These are phyloP conservation scores for Pterocles gutturalis DNA, from an alignment of 2,113 vertebrate species.

Conservation along the genomic window DNA sequence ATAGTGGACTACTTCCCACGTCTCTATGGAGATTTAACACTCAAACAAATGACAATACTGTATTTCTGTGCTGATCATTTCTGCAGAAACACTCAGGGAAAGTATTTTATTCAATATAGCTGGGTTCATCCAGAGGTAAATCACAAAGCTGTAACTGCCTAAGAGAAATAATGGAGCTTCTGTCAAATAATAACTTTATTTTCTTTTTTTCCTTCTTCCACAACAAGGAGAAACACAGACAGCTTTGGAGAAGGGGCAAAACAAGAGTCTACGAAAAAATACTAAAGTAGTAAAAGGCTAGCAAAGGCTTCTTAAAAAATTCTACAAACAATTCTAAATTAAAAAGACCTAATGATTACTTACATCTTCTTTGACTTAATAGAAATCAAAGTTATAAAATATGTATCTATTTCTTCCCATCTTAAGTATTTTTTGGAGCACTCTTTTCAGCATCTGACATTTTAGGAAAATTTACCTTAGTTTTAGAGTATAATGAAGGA, in stretches of 20 bases:
- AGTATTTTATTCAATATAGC: neutral
- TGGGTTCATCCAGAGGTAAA: neutral
- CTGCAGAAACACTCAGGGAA: neutral
- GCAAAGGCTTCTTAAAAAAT: neutral
- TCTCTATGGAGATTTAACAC: neutral
- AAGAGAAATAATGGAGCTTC: neutral
- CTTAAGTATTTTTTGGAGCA: neutral
- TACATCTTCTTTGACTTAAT: neutral
- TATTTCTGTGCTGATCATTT: neutral
- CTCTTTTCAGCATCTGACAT: neutral
- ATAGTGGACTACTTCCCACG: neutral
- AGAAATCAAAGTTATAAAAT: neutral
- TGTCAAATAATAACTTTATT: neutral
- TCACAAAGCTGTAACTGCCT: neutral
- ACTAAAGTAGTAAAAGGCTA: neutral
- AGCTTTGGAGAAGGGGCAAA: neutral
- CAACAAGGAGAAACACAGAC: neutral
- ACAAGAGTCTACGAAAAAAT: neutral
- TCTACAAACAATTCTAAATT: neutral
- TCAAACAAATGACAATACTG: neutral
- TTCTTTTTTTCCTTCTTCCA: neutral
- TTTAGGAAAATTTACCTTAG: neutral
- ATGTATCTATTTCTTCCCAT: neutral
- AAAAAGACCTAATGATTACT: neutral
- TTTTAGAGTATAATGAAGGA: neutral